Base-by-base conservation (phyloP, 53 echinoderm and acorn worm genomes). In the Arbacia lixula region DNA sequence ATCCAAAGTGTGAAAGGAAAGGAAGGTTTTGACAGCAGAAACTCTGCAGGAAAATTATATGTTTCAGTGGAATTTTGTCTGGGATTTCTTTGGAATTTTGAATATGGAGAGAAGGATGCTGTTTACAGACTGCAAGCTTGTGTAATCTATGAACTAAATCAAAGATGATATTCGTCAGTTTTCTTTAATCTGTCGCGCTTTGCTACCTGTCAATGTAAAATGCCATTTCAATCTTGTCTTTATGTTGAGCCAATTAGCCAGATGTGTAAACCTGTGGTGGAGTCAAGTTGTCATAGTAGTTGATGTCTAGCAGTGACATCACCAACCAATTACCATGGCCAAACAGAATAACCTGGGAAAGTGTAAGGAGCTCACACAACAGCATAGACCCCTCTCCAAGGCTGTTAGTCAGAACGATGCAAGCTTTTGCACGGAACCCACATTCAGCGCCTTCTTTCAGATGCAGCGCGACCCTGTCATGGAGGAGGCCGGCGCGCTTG, bases 371-470 rank as follows among this genome's bases (percentile, higher is more conserved):
- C 62, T 61, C 19, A 26, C 46, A 30, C n/a, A n/a, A n/a, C 49
- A 20, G 63, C 82, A 63, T 27, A 40, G 64, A 12, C 82, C 64
- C 0, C 64, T 62, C 6, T 81, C 82, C 31, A 81, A 64, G 49
- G 64, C 82, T 1, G 27, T 62, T 33, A 81, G 63, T 29, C 82
- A 62, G 49, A 81, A 63, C 63, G 82, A 81, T 63, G 62, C 82
- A 16, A 81, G 82, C 64, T 81, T 81, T 64, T 81, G 64, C 20
- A 81, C 82, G 21, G 82, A 81, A 25, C 82, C 82, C 17, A 81
- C 46, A 5, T 81, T 81, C 32, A 81, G 62, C 64, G 32, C 27
- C 29, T 63, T 81, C 39, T 81, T 81, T 49, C 46, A 81, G 49
- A 6, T 29, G 9, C 63, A 81, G 64, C 62, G 31, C 3, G 82